Percentiles rank a stretch among this genome's conserved stretches.
Evolutionary conservation across 2,888 invertebrate genomes (phyloP).

Genomic region (Chalcis sispes): DNA sequence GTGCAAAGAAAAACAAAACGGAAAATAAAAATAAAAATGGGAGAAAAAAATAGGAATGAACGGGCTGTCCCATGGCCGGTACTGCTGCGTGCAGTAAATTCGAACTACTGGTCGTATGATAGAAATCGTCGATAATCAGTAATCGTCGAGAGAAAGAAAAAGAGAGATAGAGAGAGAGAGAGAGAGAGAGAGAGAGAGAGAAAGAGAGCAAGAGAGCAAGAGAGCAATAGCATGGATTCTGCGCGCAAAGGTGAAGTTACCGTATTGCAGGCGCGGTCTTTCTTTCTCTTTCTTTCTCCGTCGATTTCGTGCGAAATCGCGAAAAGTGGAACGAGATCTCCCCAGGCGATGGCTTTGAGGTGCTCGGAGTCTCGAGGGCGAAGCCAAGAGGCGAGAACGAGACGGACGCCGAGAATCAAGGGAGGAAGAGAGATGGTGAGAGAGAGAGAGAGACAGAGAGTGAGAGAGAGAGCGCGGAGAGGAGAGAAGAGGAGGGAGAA

Average conservation of each 20-base stretch:
- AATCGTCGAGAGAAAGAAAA: conserved; percentile 59
- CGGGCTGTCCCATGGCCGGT: conserved; percentile 28
- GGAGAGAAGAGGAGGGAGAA: conserved; percentile 44
- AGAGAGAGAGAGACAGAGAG: conserved; percentile 45
- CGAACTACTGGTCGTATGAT: conserved; percentile 59
- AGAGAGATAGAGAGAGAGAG: conserved; percentile 35
- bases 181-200: conserved; percentile 42
- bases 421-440: conserved; percentile 52
- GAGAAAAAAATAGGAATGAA: conserved; percentile 12
- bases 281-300: conserved; percentile 39
- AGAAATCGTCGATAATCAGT: conserved; percentile 66
- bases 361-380: conserved; percentile 52
- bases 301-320: conserved; percentile 68
- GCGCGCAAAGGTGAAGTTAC: conserved; percentile 53
- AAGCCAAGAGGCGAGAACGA: conserved; percentile 60
- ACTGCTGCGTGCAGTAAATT: conserved; percentile 62
- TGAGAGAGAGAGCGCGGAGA: conserved; percentile 54
- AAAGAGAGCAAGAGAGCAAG: conserved; percentile 49
- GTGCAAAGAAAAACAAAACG: background rate
- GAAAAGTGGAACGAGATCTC: conserved; percentile 71
- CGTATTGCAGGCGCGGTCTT: conserved; percentile 48
- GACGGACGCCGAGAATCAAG: conserved; percentile 57
- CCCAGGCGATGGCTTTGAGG: conserved; percentile 60
- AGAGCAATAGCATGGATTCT: conserved; percentile 17
- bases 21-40: conserved; percentile 8